Percentiles rank a stretch among this genome's conserved stretches.
These are phyloP conservation scores for Plagiodera versicolora DNA, from an alignment of 2,888 invertebrate species.

Conservation along the genomic window DNA sequence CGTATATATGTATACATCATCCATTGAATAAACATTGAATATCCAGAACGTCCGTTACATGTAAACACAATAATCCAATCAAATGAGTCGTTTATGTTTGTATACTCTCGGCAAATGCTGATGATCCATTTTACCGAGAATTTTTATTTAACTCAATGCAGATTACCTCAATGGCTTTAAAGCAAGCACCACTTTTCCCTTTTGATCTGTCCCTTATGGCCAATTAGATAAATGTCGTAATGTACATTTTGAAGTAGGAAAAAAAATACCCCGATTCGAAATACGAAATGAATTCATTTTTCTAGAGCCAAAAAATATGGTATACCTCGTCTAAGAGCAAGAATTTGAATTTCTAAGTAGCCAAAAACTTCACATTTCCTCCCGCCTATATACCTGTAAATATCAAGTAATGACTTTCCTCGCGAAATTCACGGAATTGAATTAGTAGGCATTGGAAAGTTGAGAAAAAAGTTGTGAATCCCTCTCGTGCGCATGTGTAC, in stretches of 20 bases:
- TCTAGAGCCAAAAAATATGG: too few species aligned
- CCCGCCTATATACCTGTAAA: not conserved
- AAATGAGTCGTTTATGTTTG: slow-evolving; percentile 26
- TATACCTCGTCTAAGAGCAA: too few species aligned
- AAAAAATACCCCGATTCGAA: too few species aligned
- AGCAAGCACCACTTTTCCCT: too few species aligned
- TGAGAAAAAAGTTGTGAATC: too few species aligned
- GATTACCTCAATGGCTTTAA: not conserved
- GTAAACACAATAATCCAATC: slow-evolving; percentile 31
- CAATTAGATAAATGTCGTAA: too few species aligned
- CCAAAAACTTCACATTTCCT: slow-evolving; percentile 17
- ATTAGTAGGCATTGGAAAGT: slow-evolving; percentile 14
- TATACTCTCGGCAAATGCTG: slow-evolving; percentile 22
- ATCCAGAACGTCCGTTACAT: slow-evolving; percentile 13
- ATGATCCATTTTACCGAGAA: slow-evolving; percentile 23
- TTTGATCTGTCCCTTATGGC: too few species aligned
- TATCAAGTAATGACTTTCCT: slow-evolving; percentile 17
- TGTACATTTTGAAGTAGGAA: too few species aligned
- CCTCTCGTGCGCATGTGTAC: too few species aligned
- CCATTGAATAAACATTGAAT: slow-evolving; percentile 8
- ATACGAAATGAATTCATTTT: too few species aligned
- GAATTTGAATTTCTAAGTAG: too few species aligned
- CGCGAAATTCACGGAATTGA: slow-evolving; percentile 22
- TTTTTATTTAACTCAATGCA: slow-evolving; percentile 13
- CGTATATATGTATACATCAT: not conserved